A percentile compares a stretch with the other conserved stretches of the same genome.
phyloP scores from a whole-genome alignment of 2,797 vertebrate genomes.

The Lacerta viridis region DNA sequence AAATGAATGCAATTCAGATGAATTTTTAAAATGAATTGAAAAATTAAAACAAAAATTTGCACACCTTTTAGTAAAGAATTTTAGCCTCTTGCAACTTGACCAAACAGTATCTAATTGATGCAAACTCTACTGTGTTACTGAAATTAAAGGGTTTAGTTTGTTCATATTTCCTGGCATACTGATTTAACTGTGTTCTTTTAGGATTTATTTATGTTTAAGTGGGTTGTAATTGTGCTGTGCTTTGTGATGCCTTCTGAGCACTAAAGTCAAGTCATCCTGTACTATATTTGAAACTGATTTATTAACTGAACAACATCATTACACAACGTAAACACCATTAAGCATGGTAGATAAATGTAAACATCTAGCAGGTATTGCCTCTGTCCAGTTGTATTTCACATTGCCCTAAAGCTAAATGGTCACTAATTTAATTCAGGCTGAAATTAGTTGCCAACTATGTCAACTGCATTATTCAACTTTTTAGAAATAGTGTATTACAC shows the following conservation, averaged over 20 bases:
- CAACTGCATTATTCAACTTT: conserved; percentile 35
- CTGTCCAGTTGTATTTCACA: conserved; percentile 39
- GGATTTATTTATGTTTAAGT: conserved; percentile 3
- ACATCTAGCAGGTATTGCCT: conserved; percentile 37
- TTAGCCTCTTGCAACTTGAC: not conserved
- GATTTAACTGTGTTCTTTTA: not conserved
- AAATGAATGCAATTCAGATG: not conserved
- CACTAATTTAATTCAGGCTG: conserved; percentile 46
- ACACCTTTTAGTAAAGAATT: not conserved
- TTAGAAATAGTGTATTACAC: conserved; percentile 22
- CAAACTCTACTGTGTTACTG: not conserved
- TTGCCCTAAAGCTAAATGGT: not conserved
- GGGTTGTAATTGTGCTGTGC: conserved; percentile 53
- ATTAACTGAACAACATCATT: conserved; percentile 57
- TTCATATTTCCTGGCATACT: too few relatives aligned
- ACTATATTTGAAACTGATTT: conserved; percentile 42
- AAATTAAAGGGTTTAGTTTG: not conserved
- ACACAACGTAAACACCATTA: conserved; percentile 60
- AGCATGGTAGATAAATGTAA: conserved; percentile 52
- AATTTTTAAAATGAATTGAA: not conserved
- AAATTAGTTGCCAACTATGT: conserved; percentile 28
- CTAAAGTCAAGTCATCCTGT: conserved; percentile 49
- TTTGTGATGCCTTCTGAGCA: conserved; percentile 23
- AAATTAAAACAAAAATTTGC: not conserved
- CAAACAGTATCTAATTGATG: not conserved